Evolutionary conservation across 2,888 invertebrate species (phyloP).

Genomic region (Ennomos fuscantarius): DNA sequence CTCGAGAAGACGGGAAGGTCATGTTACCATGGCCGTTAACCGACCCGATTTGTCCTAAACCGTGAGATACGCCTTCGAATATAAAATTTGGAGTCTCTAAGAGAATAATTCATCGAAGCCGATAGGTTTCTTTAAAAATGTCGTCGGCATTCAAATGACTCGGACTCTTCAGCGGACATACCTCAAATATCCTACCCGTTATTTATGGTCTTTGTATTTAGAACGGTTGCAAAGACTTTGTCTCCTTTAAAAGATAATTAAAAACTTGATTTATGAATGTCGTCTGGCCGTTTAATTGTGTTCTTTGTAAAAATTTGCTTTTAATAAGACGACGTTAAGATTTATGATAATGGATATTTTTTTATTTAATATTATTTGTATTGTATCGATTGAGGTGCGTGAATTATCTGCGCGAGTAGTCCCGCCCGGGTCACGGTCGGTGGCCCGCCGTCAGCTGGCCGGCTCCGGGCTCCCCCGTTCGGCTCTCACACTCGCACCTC

Average conservation of each 20-base stretch:
- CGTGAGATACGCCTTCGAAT: constrained; percentile 62
- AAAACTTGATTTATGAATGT: constrained; percentile 61
- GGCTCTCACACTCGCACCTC: constrained; percentile 56
- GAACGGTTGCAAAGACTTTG: constrained; percentile 53
- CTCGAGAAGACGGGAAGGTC: constrained; percentile 52
- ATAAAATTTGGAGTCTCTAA: constrained; percentile 60
- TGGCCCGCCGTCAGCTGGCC: constrained; percentile 59
- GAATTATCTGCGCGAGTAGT: constrained; percentile 61
- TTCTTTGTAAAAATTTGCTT: constrained; percentile 39
- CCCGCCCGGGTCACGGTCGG: constrained; percentile 52
- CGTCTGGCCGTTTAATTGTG: constrained; percentile 40
- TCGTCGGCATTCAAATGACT: constrained; percentile 73
- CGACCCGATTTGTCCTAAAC: constrained; percentile 57
- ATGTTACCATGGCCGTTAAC: constrained; percentile 43
- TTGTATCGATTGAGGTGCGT: constrained; percentile 48
- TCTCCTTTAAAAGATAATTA: constrained; percentile 50
- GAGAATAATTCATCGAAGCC: constrained; percentile 38
- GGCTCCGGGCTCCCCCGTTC: constrained; percentile 46
- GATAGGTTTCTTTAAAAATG: constrained; percentile 64
- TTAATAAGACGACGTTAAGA: constrained; percentile 38
- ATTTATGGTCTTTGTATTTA: constrained; percentile 74
- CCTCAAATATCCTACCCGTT: constrained; percentile 69
- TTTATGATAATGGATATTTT: constrained; percentile 26
- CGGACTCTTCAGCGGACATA: constrained; percentile 53
- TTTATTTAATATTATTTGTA: constrained; percentile 34